Evolutionary conservation across 2,888 invertebrate genomes (phyloP), one percentile per base, ranked within the genome.

Genomic region (Leucoma salicis): DNA sequence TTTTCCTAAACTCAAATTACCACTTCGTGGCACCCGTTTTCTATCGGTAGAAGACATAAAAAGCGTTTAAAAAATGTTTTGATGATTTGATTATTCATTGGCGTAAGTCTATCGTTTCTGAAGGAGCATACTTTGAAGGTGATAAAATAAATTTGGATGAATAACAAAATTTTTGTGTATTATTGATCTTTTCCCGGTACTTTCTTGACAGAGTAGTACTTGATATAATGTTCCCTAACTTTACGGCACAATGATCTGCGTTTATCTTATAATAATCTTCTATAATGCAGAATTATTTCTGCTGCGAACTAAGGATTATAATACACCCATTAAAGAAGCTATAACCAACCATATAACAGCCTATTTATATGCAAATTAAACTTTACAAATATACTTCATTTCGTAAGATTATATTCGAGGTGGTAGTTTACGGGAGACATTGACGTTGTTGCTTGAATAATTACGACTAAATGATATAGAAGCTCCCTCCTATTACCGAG

Each of bases 301-400:
- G 53, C 39, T 56, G 49, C 57, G 46, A 64, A 66, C 58, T 43
- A 57, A 48, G 59, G 70, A 73, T 53, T 45, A 49, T 74, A 76
- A 65, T 78, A 80, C 74, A 77, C 46, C 75, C 76, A 80, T 80
- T 80, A 78, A 57, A 56, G 58, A 70, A 66, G 57, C 69, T 73
- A n/a, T n/a, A 70, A 74, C 72, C 66, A 68, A 71, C 66, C 67
- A 60, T 71, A 61, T 79, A 82, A 81, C 73, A 67, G 63, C 66
- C 78, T 75, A 84, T 85, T 84, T 82, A 66, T 79, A 85, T 85
- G 84, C 70, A 75, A 82, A 84, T 81, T 73, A 64, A 56, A 71
- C 66, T 63, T 64, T 65, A 68, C 55, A 52, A 66, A 72, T 76
- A 80, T 79, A 77, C 66, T 68, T 61, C 57, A 66, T 63, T 70